Evolutionary conservation across 2,113 vertebrate genomes (phyloP).

Genomic region (Sardina pilchardus): DNA sequence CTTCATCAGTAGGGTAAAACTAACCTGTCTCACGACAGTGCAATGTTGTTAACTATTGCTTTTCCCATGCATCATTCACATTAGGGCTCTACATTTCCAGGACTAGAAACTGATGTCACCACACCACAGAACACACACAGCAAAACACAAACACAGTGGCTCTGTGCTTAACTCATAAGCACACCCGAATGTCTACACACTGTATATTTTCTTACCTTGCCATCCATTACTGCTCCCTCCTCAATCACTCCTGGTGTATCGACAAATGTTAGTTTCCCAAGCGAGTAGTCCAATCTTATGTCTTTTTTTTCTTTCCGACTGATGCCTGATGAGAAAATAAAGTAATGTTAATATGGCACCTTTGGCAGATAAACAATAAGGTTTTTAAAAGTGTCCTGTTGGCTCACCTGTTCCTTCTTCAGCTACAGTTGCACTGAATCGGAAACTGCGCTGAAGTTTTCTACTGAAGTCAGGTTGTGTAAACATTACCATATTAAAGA

Average conservation of each 20-base stretch:
- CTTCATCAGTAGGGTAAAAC: too few relatives aligned
- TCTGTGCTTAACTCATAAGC: too few relatives aligned
- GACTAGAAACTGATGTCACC: too few relatives aligned
- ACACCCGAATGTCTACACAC: not conserved
- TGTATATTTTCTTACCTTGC: slow-evolving; percentile 57
- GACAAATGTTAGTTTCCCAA: slow-evolving; percentile 63
- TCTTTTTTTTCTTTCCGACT: not conserved
- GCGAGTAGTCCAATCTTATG: not conserved
- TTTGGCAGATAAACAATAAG: not conserved
- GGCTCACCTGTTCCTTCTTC: not conserved
- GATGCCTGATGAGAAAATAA: not conserved
- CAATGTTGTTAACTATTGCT: too few relatives aligned
- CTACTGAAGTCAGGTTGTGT: not conserved
- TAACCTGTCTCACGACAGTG: too few relatives aligned
- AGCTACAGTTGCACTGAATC: not conserved
- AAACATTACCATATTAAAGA: not conserved
- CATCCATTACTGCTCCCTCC: slow-evolving; percentile 45
- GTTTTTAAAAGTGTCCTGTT: not conserved
- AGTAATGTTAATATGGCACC: not conserved
- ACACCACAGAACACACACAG: too few relatives aligned
- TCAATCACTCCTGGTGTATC: slow-evolving; percentile 60
- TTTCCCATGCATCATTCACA: too few relatives aligned
- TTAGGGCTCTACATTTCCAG: too few relatives aligned
- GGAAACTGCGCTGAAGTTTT: not conserved
- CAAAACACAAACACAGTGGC: too few relatives aligned